Evolutionary conservation across 2,888 invertebrate genomes (phyloP).

Genomic region (Alsophila aescularia): DNA sequence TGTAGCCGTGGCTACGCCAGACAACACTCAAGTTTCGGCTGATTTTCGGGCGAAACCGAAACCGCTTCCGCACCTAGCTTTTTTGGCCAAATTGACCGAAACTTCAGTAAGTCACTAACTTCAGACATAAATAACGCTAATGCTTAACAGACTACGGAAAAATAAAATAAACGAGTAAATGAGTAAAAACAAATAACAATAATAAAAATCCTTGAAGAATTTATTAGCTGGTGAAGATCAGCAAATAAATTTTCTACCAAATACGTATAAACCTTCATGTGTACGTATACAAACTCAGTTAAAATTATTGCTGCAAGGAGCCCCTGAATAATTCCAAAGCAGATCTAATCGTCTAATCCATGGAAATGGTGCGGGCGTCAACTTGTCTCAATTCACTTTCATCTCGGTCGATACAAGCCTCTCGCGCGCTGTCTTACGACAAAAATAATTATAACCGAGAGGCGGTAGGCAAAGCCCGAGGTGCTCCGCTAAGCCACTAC

Average conservation of each 20-base stretch:
- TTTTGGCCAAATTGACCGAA: too few relatives aligned
- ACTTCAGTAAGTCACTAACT: too few relatives aligned
- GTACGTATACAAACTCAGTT: constrained; percentile 22
- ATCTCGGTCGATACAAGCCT: constrained; percentile 66
- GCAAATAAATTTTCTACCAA: constrained; percentile 11
- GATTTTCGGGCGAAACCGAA: too few relatives aligned
- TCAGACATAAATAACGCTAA: too few relatives aligned
- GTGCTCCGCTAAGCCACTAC: constrained; percentile 80
- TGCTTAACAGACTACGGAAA: too few relatives aligned
- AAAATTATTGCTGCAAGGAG: constrained; percentile 23
- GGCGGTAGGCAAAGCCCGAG: constrained; percentile 67
- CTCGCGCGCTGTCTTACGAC: constrained; percentile 61
- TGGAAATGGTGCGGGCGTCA: constrained; percentile 69
- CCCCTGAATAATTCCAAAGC: constrained; percentile 36
- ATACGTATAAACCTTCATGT: constrained; percentile 15
- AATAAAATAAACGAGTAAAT: background rate
- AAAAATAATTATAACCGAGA: constrained; percentile 79
- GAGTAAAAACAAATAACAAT: background rate
- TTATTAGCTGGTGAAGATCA: background rate
- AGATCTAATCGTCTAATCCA: constrained; percentile 67
- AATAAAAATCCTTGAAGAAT: background rate
- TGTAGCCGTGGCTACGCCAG: too few relatives aligned
- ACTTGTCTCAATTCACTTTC: constrained; percentile 77
- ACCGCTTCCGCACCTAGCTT: too few relatives aligned
- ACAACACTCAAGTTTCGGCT: too few relatives aligned